These are phyloP conservation scores for Pseudorasbora parva DNA, from an alignment of 2,113 vertebrate species.

Conservation along the genomic window DNA sequence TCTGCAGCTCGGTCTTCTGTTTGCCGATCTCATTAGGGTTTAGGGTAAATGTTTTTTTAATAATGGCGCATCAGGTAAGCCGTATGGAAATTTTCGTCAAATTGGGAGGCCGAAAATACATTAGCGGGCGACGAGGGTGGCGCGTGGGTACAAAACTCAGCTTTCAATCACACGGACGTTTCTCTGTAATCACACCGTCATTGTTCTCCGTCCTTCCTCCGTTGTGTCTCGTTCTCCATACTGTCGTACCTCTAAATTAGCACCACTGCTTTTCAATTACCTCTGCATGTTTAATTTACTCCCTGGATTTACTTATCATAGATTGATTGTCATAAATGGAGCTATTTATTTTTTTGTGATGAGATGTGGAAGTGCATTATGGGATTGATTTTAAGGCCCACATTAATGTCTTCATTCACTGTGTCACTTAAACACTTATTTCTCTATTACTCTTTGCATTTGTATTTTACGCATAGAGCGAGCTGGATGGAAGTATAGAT, in stretches of 20 bases:
- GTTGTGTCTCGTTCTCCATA: background rate
- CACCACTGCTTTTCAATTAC: constrained; percentile 46
- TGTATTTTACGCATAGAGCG: background rate
- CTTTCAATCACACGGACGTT: constrained; percentile 40
- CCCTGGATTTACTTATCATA: constrained; percentile 36
- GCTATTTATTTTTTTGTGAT: constrained; percentile 47
- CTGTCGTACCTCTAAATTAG: constrained; percentile 47
- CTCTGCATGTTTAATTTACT: constrained; percentile 51
- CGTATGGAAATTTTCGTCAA: constrained; percentile 31
- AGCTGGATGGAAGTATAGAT: constrained; percentile 7
- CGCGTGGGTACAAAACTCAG: constrained; percentile 31
- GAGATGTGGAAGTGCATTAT: constrained; percentile 39
- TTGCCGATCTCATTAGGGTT: constrained; percentile 61
- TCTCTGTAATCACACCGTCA: constrained; percentile 50
- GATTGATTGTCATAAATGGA: constrained; percentile 52
- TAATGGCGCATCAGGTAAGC: constrained; percentile 59
- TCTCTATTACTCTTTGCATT: constrained; percentile 22
- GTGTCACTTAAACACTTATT: constrained; percentile 43
- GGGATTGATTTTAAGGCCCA: constrained; percentile 41
- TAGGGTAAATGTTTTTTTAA: constrained; percentile 61
- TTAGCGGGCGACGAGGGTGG: background rate
- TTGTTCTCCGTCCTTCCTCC: constrained; percentile 35
- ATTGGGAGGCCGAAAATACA: constrained; percentile 38
- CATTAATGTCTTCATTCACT: constrained; percentile 41
- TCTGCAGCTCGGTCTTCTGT: constrained; percentile 58